phyloP scores from a whole-genome alignment of 2,113 vertebrate species.

The Indri indri region DNA sequence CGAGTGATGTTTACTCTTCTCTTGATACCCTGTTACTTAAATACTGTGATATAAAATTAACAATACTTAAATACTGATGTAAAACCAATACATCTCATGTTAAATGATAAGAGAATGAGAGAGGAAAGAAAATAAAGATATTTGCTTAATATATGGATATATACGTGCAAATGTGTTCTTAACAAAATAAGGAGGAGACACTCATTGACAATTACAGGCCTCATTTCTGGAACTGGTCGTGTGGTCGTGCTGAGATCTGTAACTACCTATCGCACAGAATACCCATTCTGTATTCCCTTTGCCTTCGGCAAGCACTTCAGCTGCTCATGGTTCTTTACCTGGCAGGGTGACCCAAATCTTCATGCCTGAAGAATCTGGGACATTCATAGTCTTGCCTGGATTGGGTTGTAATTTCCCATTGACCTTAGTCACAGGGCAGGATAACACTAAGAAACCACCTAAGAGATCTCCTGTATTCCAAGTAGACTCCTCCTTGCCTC shows the following conservation, averaged over 20 bases:
- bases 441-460: too few relatives aligned
- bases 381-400: not conserved
- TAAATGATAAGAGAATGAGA: not conserved
- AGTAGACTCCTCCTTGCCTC: not conserved
- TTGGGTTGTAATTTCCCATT: not conserved
- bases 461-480: not conserved
- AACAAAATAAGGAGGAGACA: not conserved
- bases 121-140: not conserved
- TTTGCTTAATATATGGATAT: not conserved
- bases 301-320: not conserved
- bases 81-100: not conserved
- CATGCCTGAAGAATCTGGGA: not conserved
- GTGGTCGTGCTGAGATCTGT: not conserved
- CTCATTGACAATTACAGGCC: not conserved
- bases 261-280: not conserved
- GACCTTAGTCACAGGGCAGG: not conserved
- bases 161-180: not conserved
- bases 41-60: not conserved
- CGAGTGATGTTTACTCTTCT: not conserved
- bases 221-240: not conserved
- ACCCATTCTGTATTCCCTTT: not conserved
- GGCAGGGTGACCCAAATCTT: not conserved
- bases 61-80: not conserved
- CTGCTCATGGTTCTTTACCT: not conserved
- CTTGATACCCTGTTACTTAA: not conserved